Percentiles rank a stretch among this genome's conserved stretches.
These are phyloP conservation scores for Cremastinae sp. DNA, from an alignment of 2,888 invertebrate genomes.

Conservation along the genomic window DNA sequence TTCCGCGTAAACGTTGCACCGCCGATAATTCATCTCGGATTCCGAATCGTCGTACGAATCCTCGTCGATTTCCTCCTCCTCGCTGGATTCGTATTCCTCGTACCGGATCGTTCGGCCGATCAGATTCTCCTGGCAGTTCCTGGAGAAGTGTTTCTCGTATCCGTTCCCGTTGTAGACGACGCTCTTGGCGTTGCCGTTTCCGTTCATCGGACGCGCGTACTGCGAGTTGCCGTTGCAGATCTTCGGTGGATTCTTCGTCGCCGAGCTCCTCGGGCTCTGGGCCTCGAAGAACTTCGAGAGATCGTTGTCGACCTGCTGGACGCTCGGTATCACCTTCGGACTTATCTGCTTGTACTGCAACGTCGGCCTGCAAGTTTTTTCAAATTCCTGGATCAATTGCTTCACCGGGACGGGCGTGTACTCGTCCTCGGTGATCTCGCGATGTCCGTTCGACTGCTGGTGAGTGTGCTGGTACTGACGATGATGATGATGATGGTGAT, in stretches of 20 bases:
- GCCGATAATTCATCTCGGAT: slow-evolving; percentile 56
- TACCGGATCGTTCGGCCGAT: slow-evolving; percentile 39
- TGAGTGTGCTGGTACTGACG: slow-evolving; percentile 75
- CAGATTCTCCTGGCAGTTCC: slow-evolving; percentile 9
- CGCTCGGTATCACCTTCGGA: slow-evolving; percentile 70
- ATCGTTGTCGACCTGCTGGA: slow-evolving; percentile 72
- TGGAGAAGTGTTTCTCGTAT: slow-evolving; percentile 29
- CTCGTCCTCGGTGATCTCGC: slow-evolving; percentile 68
- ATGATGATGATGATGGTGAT: slow-evolving; percentile 34
- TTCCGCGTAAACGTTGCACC: slow-evolving; percentile 45
- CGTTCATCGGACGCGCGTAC: slow-evolving; percentile 14
- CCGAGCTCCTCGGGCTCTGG: slow-evolving; percentile 63
- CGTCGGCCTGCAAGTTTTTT: slow-evolving; percentile 83
- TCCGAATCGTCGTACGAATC: slow-evolving; percentile 63
- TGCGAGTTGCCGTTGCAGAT: slow-evolving; percentile 10
- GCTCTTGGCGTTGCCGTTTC: slow-evolving; percentile 17
- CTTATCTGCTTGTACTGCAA: slow-evolving; percentile 82
- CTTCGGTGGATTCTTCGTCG: background rate
- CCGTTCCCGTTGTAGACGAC: slow-evolving; percentile 49
- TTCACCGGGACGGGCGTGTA: slow-evolving; percentile 79
- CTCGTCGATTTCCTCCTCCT: slow-evolving; percentile 60
- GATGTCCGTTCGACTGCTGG: slow-evolving; percentile 39
- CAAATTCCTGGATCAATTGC: slow-evolving; percentile 83
- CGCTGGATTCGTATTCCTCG: slow-evolving; percentile 63
- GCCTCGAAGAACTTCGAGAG: slow-evolving; percentile 76